A percentile compares a stretch with the other conserved stretches of the same genome.
Conservation (phyloP, 2,888 invertebrate species). For the Agrilus biguttatus region DNA sequence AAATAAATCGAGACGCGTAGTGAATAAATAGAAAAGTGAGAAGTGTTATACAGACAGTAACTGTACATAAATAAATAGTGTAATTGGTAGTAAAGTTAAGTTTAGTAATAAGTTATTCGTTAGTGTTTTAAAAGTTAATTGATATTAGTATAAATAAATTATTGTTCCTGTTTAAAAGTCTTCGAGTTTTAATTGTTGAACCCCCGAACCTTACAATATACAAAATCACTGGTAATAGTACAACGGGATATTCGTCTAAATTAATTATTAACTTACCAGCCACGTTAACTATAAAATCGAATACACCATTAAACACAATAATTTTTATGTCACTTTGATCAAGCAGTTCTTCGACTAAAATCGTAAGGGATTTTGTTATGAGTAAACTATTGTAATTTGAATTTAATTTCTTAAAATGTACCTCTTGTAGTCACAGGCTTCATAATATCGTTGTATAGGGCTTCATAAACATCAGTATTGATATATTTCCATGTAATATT, state of each 20-base stretch:
- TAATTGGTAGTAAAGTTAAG: too few species aligned
- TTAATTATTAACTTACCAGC: conserved; percentile 14
- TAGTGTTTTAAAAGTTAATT: too few species aligned
- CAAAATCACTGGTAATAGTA: too few species aligned
- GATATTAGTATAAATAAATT: too few species aligned
- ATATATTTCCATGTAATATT: conserved; percentile 54
- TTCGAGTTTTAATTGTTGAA: too few species aligned
- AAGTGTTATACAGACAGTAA: too few species aligned
- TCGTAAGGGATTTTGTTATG: not conserved
- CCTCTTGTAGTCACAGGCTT: conserved; percentile 45
- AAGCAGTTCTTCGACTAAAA: conserved; percentile 20
- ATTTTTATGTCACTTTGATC: conserved; percentile 20
- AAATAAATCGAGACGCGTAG: too few species aligned
- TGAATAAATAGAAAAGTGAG: too few species aligned
- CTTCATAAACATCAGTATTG: conserved; percentile 42
- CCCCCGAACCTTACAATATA: too few species aligned
- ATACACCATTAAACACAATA: conserved; percentile 21
- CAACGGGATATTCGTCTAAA: not conserved
- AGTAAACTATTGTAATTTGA: conserved; percentile 3
- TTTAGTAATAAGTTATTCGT: too few species aligned
- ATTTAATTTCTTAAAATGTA: conserved; percentile 7
- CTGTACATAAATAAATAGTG: too few species aligned
- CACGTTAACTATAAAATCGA: conserved; percentile 22
- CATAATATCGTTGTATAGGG: conserved; percentile 57
- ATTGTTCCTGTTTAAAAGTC: too few species aligned